Evolutionary conservation across 53 echinoderm and acorn worm species (phyloP).

Genomic region (Pentamera pediparva): DNA sequence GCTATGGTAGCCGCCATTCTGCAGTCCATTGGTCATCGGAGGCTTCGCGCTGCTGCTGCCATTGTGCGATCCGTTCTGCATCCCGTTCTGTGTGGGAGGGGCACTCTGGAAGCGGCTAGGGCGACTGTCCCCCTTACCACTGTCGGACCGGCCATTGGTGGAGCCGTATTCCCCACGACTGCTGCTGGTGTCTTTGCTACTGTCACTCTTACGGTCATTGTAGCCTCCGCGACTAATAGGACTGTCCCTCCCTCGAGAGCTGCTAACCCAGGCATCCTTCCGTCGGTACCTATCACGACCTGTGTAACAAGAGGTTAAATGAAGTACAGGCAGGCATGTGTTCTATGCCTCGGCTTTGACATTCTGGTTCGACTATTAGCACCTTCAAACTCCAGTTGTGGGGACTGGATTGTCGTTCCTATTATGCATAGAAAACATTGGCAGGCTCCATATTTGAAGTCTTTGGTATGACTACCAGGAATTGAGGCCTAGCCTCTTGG

Average conservation of each 20-base stretch:
- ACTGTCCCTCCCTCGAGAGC: conserved; percentile 5
- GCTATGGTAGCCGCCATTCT: conserved; percentile 2
- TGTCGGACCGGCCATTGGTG: not conserved
- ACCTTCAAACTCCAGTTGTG: too few species aligned
- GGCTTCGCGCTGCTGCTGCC: conserved; percentile 11
- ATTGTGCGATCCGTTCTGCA: conserved; percentile 23
- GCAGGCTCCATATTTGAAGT: too few species aligned
- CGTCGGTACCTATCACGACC: conserved; percentile 28
- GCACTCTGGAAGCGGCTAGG: conserved; percentile 17
- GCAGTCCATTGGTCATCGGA: not conserved
- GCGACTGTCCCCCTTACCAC: not conserved
- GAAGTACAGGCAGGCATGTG: not conserved
- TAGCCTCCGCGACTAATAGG: conserved; percentile 36
- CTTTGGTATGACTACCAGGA: too few species aligned
- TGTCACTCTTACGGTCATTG: conserved; percentile 26
- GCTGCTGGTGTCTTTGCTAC: conserved; percentile 1
- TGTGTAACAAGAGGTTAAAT: not conserved
- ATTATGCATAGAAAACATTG: too few species aligned
- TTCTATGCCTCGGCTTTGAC: not conserved
- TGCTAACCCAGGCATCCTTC: conserved; percentile 18
- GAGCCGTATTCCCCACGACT: conserved; percentile 12
- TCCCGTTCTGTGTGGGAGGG: not conserved
- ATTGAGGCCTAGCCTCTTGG: too few species aligned
- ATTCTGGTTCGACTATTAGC: too few species aligned
- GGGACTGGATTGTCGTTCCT: too few species aligned